Conservation (phyloP, 2,113 vertebrate species). For the Okapia johnstoni region DNA sequence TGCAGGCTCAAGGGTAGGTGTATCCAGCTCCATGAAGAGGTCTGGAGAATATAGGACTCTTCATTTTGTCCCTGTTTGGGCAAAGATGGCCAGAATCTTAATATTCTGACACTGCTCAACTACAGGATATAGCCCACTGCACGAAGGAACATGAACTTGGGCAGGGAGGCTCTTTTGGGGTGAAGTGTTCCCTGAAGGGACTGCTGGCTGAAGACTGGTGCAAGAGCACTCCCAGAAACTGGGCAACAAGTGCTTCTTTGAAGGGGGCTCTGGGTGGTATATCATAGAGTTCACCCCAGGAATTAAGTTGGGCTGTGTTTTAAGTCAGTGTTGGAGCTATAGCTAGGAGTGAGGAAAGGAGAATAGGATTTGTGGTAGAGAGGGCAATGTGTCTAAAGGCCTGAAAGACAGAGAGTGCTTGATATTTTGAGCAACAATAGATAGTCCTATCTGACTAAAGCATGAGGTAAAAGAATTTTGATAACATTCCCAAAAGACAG, state of each 20-base stretch:
- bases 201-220: not conserved
- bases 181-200: not conserved
- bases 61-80: not conserved
- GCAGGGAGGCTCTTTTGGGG: not conserved
- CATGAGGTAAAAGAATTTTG: constrained; percentile 1
- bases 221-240: not conserved
- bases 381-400: not conserved
- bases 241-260: not conserved
- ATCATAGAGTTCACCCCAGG: not conserved
- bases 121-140: not conserved
- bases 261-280: not conserved
- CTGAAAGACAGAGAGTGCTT: not conserved
- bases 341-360: not conserved
- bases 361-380: not conserved
- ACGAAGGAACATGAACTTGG: not conserved
- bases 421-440: not conserved
- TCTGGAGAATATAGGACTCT: not conserved
- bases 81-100: not conserved
- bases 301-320: not conserved
- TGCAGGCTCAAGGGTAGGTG: not conserved
- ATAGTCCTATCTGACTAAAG: not conserved
- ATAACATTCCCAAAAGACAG: constrained; percentile 20
- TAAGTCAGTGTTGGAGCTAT: not conserved
- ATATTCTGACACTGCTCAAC: not conserved
- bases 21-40: not conserved